These are phyloP conservation scores for Bovichtus diacanthus DNA, from an alignment of 2,797 vertebrate genomes.

Conservation along the genomic window DNA sequence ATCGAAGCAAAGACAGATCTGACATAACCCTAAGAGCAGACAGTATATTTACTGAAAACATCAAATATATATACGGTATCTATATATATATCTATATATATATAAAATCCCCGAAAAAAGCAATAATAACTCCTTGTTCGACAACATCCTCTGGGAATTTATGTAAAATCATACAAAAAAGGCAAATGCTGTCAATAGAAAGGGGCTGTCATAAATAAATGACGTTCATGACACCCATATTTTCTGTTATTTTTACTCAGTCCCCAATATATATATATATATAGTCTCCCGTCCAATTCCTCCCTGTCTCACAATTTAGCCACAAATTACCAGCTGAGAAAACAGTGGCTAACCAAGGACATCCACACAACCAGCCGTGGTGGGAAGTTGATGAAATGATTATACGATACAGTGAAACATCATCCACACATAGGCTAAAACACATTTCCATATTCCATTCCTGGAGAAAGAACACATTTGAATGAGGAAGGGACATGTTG, in stretches of 20 bases:
- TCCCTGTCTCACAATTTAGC: constrained; percentile 35
- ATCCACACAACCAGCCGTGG: constrained; percentile 33
- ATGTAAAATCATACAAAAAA: constrained; percentile 31
- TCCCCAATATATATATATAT: not conserved
- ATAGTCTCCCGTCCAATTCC: constrained; percentile 32
- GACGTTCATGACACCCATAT: constrained; percentile 27
- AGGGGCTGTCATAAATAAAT: constrained; percentile 31
- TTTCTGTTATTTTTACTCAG: constrained; percentile 22
- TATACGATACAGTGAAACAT: constrained; percentile 63
- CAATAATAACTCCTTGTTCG: not conserved
- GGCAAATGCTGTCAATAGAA: not conserved
- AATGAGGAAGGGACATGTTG: constrained; percentile 67
- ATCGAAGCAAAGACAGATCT: not conserved
- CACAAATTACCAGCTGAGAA: constrained; percentile 46
- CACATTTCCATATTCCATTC: constrained; percentile 81
- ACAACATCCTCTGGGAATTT: not conserved
- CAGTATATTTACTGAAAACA: not conserved
- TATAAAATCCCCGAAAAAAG: not conserved
- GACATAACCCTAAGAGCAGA: not conserved
- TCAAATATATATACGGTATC: no score
- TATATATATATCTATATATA: no score
- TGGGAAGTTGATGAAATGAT: constrained; percentile 72
- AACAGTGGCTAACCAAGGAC: constrained; percentile 48
- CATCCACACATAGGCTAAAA: constrained; percentile 59
- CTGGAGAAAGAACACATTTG: constrained; percentile 71